Percentiles rank a stretch among this genome's conserved stretches.
Evolutionary conservation across 1,140 invertebrate genomes (phyloP).

Genomic region (Eufriesea mexicana): DNA sequence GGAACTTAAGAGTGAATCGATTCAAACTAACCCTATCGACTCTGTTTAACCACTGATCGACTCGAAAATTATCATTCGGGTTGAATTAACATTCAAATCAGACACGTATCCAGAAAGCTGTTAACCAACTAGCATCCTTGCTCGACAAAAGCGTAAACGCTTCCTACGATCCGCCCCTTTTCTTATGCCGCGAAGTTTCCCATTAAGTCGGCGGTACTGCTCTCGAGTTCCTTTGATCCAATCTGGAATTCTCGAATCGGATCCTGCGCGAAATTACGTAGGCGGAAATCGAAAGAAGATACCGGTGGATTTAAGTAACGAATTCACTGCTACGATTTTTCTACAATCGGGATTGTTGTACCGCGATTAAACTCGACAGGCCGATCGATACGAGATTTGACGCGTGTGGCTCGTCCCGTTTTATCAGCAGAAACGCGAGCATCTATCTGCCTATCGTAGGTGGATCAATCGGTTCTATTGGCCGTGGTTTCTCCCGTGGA

Average conservation of each 20-base stretch:
- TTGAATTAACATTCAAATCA: background rate
- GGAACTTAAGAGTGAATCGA: background rate
- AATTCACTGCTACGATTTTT: background rate
- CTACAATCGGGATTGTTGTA: background rate
- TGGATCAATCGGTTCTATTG: conserved; percentile 35
- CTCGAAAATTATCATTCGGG: background rate
- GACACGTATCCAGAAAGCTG: background rate
- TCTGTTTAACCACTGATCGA: background rate
- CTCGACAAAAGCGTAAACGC: background rate
- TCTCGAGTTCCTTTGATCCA: background rate
- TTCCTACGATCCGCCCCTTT: background rate
- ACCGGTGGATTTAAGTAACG: background rate
- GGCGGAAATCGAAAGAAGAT: background rate
- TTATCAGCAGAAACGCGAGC: conserved; percentile 41
- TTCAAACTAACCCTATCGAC: background rate
- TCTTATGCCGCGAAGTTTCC: background rate
- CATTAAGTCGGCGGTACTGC: background rate
- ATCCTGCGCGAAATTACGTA: background rate
- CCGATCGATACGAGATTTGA: conserved; percentile 33
- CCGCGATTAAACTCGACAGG: background rate
- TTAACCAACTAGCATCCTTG: background rate
- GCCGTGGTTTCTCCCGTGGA: background rate
- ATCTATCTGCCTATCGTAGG: conserved; percentile 27
- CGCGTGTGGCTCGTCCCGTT: conserved; percentile 11
- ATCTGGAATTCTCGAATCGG: background rate